Base-by-base conservation (phyloP, 2,888 invertebrate genomes). In the Nebria brevicollis region DNA sequence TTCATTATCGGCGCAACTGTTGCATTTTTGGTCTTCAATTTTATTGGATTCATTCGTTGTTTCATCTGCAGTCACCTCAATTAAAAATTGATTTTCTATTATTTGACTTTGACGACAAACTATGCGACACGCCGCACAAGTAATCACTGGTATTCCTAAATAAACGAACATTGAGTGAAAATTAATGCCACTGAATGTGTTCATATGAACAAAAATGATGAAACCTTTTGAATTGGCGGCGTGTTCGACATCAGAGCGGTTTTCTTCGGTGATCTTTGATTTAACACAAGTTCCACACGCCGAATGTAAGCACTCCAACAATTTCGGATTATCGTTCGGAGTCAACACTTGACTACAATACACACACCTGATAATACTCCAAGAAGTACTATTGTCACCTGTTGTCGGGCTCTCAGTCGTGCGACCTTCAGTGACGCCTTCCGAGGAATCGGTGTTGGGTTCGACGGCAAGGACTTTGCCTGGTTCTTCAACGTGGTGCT, bases 241-340 rank as follows among this genome's bases (percentile, higher is more conserved):
- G 84, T 87, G 88, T 84, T 90, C 90, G 75, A 86, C 87, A 82
- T 88, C 89, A 1, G 87, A 86, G 54, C 87, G 86, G 85, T 88
- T 89, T 82, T 89, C 89, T 83, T 91, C 91, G 83, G 87, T 90
- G 65, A 95, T 89, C 89, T 94, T 95, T 82, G 92, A 91, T 84
- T 91, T 92, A 85, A 96, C 90, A 89, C 96, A 96, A 83, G 92
- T 91, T 81, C 93, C 91, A 88, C 97, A 97, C 82, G 95, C 93
- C 77, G 96, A 95, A 89, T 97, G 97, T 84, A 97, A 91, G 88
- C 97, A 97, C 89, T 96, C 96, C 86, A 97, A 90, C 82, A 97
- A 91, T 90, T 96, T 96, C 64, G 97, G 96, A 73, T 92, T 91
- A 86, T 93, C 93, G 66, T 88, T 90, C 65, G 90, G 88, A 66